These are phyloP conservation scores for Drosophila burlai DNA, from an alignment of 1,140 invertebrate species.

Conservation along the genomic window DNA sequence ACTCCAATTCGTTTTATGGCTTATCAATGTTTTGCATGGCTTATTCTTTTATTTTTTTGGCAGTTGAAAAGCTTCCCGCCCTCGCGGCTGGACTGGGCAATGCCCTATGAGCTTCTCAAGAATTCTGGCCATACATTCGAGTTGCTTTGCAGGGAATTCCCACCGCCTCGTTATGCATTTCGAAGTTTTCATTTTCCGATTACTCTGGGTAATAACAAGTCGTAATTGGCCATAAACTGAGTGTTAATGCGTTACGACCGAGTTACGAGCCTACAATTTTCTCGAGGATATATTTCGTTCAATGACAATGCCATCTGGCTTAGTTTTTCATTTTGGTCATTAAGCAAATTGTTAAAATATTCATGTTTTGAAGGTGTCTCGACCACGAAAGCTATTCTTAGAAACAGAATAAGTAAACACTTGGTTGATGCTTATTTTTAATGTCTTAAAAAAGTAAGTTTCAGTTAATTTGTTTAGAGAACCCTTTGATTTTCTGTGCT, in stretches of 20 bases:
- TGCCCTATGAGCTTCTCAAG: slow-evolving; percentile 14
- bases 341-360: background rate
- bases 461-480: background rate
- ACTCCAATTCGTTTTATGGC: slow-evolving; percentile 45
- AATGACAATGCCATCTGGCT: slow-evolving; percentile 16
- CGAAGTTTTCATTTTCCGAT: slow-evolving; percentile 6
- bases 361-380: background rate
- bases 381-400: background rate
- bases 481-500: background rate
- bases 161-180: background rate
- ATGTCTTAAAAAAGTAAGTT: background rate
- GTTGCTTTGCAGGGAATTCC: slow-evolving; percentile 10
- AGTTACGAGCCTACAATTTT: background rate
- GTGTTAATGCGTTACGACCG: background rate
- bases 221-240: slow-evolving; percentile 22
- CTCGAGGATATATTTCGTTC: slow-evolving; percentile 6
- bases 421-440: background rate
- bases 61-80: background rate
- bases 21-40: slow-evolving; percentile 55
- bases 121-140: background rate
- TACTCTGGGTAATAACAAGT: slow-evolving; percentile 1
- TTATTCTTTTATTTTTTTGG: slow-evolving; percentile 24
- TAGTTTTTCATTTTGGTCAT: background rate
- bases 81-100: slow-evolving; percentile 25
- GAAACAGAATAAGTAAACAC: background rate